phyloP scores from a whole-genome alignment of 2,888 invertebrate species.

The Ochlodes sylvanus region DNA sequence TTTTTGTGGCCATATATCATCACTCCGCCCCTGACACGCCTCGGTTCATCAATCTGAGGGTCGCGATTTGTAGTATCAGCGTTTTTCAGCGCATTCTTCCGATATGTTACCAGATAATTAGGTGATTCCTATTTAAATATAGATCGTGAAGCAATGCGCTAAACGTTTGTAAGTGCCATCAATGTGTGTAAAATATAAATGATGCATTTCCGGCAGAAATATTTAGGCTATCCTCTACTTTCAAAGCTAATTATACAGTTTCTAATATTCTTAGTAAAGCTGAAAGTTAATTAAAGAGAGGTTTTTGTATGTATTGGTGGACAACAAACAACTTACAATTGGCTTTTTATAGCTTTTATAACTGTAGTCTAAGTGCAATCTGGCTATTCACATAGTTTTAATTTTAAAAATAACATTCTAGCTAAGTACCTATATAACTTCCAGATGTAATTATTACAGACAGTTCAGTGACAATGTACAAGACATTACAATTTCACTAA shows the following conservation, averaged over 20 bases:
- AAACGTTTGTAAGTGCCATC: background rate
- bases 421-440: slow-evolving; percentile 15
- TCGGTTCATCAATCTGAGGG: slow-evolving; percentile 41
- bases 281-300: no score
- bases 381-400: no score
- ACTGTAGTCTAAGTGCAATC: no score
- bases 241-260: background rate
- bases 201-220: background rate
- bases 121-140: slow-evolving; percentile 26
- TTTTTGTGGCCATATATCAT: slow-evolving; percentile 67
- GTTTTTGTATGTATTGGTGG: no score
- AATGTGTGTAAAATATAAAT: slow-evolving; percentile 6
- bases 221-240: background rate
- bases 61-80: slow-evolving; percentile 37
- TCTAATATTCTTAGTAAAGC: background rate
- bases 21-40: slow-evolving; percentile 57
- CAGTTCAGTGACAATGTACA: slow-evolving; percentile 23
- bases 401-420: no score
- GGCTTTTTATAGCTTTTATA: no score
- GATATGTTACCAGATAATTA: slow-evolving; percentile 48
- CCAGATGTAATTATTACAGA: slow-evolving; percentile 16
- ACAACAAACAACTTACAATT: no score
- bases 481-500: slow-evolving; percentile 33
- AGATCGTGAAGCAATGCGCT: slow-evolving; percentile 9
- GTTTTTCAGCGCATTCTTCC: slow-evolving; percentile 50